Base-by-base conservation (phyloP, 2,888 invertebrate genomes). In the Dryococelus australis region DNA sequence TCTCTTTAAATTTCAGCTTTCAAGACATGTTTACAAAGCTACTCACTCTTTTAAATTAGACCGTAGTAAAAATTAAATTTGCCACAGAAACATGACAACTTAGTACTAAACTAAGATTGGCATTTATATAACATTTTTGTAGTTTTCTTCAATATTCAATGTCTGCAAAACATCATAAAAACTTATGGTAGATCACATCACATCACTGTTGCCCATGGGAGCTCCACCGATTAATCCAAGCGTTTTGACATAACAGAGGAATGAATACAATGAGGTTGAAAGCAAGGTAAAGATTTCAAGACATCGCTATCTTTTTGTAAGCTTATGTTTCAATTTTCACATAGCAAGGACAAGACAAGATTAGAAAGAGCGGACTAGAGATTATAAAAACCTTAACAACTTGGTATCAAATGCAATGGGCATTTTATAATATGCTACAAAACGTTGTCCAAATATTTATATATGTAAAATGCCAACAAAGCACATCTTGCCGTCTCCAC, bases 321-420 rank as follows among this genome's bases (percentile, higher is more conserved):
- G 65, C 65, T 65, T 65, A 65, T 16, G 65, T 87, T 47, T 86
- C 86, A 83, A 85, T 86, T 88, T 89, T 87, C 88, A 87, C 88
- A 89, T 87, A 88, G 88, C 88, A 85, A 87, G 87, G 86, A 88
- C 86, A 83, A 87, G 84, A 81, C 47, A 87, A 86, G 88, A 87
- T 88, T 87, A 89, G 88, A 89, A 89, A 90, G 88, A 89, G 89
- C 89, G 88, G 90, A 90, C 90, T 90, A 90, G 90, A 90, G 90
- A 89, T 90, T 90, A 89, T 88, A 89, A 89, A 89, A 89, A 90
- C 87, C 88, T 87, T 88, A 89, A 89, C 87, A 87, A 88, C 87
- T 88, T 88, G 87, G 89, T 89, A 89, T 88, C 89, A 88, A 88
- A 88, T 89, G 89, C 88, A 89, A 88, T 87, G 87, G 88, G 88